These are phyloP conservation scores for Ageneiosus marmoratus DNA, from an alignment of 2,113 vertebrate species.

Conservation along the genomic window DNA sequence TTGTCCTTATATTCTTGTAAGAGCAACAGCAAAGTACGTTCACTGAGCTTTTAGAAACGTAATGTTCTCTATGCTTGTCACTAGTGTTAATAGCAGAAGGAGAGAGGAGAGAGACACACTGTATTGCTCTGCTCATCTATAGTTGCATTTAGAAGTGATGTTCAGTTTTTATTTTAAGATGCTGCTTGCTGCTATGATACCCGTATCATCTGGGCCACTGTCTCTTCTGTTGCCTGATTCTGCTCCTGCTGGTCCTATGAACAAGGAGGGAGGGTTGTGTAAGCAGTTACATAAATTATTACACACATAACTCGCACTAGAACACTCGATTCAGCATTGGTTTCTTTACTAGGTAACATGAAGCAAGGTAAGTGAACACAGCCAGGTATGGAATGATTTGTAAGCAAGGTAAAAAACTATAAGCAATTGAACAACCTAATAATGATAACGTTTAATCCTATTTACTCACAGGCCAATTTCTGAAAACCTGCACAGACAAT, in stretches of 20 bases:
- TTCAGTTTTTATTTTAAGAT: slow-evolving; percentile 11
- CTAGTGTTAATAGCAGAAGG: slow-evolving; percentile 18
- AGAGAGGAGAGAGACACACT: background rate
- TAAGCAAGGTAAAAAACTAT: background rate
- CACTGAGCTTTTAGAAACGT: slow-evolving; percentile 8
- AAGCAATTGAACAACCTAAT: background rate
- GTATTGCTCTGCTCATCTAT: slow-evolving; percentile 5
- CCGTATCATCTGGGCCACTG: slow-evolving; percentile 91
- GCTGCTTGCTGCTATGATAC: slow-evolving; percentile 80
- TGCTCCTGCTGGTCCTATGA: slow-evolving; percentile 75
- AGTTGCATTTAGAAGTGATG: slow-evolving; percentile 14
- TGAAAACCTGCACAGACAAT: background rate
- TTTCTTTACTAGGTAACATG: background rate
- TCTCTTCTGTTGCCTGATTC: slow-evolving; percentile 84
- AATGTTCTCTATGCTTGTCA: slow-evolving; percentile 16
- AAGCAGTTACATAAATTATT: slow-evolving; percentile 36
- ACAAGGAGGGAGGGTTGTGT: slow-evolving; percentile 28
- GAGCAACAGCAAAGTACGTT: background rate
- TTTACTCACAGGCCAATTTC: background rate
- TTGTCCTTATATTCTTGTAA: background rate
- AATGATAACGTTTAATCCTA: background rate
- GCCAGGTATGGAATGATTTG: background rate
- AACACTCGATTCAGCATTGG: slow-evolving; percentile 19
- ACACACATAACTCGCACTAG: slow-evolving; percentile 9
- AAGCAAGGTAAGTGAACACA: background rate